Base-by-base conservation (phyloP, 1,140 invertebrate genomes). In the Eulimnadia texana region DNA sequence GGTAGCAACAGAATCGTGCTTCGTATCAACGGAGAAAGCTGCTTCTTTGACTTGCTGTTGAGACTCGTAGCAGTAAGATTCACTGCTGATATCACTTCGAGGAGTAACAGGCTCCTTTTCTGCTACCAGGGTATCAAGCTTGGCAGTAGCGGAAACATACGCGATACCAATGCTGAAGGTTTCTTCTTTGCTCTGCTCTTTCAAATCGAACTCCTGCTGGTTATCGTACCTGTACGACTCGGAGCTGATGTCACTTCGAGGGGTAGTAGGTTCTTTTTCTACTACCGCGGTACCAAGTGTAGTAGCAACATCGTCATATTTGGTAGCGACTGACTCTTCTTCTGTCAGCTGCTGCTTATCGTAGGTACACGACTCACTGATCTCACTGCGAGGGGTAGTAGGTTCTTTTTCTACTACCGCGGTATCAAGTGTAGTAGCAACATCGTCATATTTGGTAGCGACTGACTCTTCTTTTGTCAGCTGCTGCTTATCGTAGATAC, bases 331-430 rank as follows among this genome's bases (percentile, higher is more conserved):
- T n/a, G n/a, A n/a, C n/a, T n/a, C n/a, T n/a, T n/a, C n/a, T n/a
- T n/a, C n/a, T n/a, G n/a, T n/a, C n/a, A n/a, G n/a, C n/a, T n/a
- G n/a, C n/a, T n/a, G n/a, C n/a, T n/a, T n/a, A n/a, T n/a, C n/a
- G n/a, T n/a, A n/a, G n/a, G n/a, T n/a, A n/a, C n/a, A n/a, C n/a
- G n/a, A n/a, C n/a, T n/a, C n/a, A n/a, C n/a, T n/a, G n/a, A 29
- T 58, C 10, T 58, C 55, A 47, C 77, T 80, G 13, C 74, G 72
- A 19, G 76, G 78, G 55, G 77, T 77, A 6, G 71, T 72, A 55
- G 74, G 73, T 3, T 71, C 75, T 16, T 42, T 42, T 16, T 42
- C 33, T 42, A 42, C 33, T 42, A 9, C 33, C 33, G 16, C 33
- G 6, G 33, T 42, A 9, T 42, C 16, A 6, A 42, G 33, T 16